Evolutionary conservation across 2,113 vertebrate species (phyloP), one percentile per base, ranked within the genome.

Genomic region (Tragelaphus imberbis): DNA sequence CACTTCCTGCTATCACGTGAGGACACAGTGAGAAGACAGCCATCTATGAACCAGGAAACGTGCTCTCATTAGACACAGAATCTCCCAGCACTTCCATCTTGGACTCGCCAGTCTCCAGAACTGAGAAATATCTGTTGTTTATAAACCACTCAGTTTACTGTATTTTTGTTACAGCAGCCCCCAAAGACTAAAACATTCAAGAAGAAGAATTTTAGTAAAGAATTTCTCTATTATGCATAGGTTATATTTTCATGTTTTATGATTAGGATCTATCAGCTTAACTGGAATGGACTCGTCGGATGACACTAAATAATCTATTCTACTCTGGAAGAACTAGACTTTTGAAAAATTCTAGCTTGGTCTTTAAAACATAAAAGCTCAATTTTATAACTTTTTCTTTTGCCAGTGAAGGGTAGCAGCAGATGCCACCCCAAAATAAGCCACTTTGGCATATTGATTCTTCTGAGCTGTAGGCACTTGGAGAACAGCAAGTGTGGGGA

Each of bases 231-330:
- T 28, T 55, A 63, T 53, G 21, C 40, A 47, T 28, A 44, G 4
- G 19, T 97, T 91, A 33, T 47, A 65, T 84, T 96, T 97, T 87
- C 49, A 82, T 44, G n/a, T 79, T 90, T 90, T 82, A 71, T 91
- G 25, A 13, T 4, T 16, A 90, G 25, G 12, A 7, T 56, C 30
- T 85, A 71, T 47, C 61, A 27, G 28, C n/a, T 84, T 47, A 63
- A 81, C 11, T 82, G 44, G 30, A 91, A 88, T 49, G 25, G 23
- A 77, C 7, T 71, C 27, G 85, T 87, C 7, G 10, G 27, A 17
- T 87, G 27, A 96, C 58, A 96, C 33, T 47, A 84, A 27, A 90
- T 90, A 51, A 94, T 49, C 25, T 44, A 6, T 7, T 79, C 84
- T 92, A 65, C 13, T 85, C 28, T 84, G 63, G 27, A 91, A 36